Evolutionary conservation across 2,888 invertebrate species (phyloP), one percentile per base, ranked within the genome.

Genomic region (Hybos culiciformis): DNA sequence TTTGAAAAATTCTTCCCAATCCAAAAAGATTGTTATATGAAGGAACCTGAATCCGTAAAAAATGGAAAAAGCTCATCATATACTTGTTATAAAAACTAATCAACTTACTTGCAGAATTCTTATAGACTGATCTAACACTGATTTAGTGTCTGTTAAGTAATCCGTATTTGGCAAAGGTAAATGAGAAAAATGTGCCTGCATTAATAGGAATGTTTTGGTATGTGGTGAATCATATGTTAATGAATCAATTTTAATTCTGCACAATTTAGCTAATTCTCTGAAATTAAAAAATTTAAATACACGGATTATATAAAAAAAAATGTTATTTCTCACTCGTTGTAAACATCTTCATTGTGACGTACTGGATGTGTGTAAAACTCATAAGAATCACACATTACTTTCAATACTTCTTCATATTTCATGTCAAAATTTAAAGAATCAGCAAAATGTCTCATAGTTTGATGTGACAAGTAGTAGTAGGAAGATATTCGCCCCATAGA

Each of bases 351-450:
- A 60, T 98, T 98, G 62, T 99, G 98, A 41, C 98, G 73, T 3
- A 99, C 97, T 1, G 98, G 98, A 50, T 98, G 72, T 53, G 94
- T 84, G 45, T 83, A 79, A 59, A 93, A 88, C 56, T 99, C 98
- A 51, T 88, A 77, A 2, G 83, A 80, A 61, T 90, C 82, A 23
- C 86, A 78, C 58, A 99, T 70, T 5, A 88, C 74, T 26, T 77
- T 67, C 33, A 99, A 62, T 42, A 94, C 68, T 15, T 86, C 79
- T 43, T 84, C 79, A 0, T 83, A 63, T 19, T 72, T 70, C 56
- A 80, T 71, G 47, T 77, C 73, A 2, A 72, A 62, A n/a, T 69
- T 67, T 37, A 99, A 62, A 23, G 73, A 68, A 26, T 79, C 73
- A 36, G 77, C 70, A 60, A 98, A 88, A 64, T 86, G 82, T 36